Base-by-base conservation (phyloP, 2,888 invertebrate species). In the Nebria salina region DNA sequence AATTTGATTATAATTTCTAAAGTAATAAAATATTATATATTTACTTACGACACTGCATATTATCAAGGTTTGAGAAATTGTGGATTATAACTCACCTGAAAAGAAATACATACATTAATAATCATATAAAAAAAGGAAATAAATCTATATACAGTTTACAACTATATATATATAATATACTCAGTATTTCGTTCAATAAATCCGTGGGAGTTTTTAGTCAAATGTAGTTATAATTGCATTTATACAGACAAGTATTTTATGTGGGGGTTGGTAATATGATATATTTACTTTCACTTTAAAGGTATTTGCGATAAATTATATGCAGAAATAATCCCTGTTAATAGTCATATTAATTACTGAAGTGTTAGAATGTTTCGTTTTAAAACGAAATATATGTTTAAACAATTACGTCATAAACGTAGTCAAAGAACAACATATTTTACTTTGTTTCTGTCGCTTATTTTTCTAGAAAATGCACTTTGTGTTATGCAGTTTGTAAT, bases 81-180 rank as follows among this genome's bases (percentile, higher is more conserved):
- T 70, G 70, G 11, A 70, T 11, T 54, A 54, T 70, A 26, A 70
- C 70, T 70, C 70, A 70, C 70, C 70, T 70, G 70, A 11, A 70
- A 70, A 15, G 66, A 66, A 70, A 70, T 13, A 70, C 25, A 70
- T 13, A 54, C 4, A 54, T 54, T 54, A 54, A 54, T 54, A 34
- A 34, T 34, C 34, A 34, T 34, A 13, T 13, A 54, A 54, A 54
- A 54, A 54, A 11, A 11, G 7, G 2, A 13, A 54, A 54, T 8
- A 54, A 13, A 54, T 13, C 8, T 54, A 8, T 54, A 13, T 54
- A 54, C 11, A 8, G 54, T 8, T 54, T 11, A 54, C 1, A 54
- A 13, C 54, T 8, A 7, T 54, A 11, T 54, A 7, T 54, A 54
- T 34, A 34, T 34, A 34, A 20, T 20, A 20, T 20, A 20, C 20